Conservation (phyloP, 2,113 vertebrate species). For the Haplotaxodon microlepis region DNA sequence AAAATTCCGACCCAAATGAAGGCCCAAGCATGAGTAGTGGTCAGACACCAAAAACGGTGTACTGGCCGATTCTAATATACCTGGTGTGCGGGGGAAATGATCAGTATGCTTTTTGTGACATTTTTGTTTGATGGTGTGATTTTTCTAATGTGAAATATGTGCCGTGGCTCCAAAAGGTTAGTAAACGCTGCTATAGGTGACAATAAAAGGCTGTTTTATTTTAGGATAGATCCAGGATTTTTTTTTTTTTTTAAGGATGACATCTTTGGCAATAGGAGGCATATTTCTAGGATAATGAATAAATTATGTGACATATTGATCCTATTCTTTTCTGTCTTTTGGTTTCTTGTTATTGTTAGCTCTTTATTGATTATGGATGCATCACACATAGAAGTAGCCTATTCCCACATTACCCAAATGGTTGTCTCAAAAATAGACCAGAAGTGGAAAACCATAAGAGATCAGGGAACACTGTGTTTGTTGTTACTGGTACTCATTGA, state of each 20-base stretch:
- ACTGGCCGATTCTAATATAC: background rate
- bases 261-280: background rate
- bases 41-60: background rate
- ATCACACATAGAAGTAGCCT: background rate
- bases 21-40: background rate
- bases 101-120: background rate
- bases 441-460: background rate
- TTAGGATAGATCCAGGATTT: background rate
- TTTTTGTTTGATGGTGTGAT: background rate
- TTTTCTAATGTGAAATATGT: background rate
- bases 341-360: background rate
- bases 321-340: background rate
- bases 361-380: background rate
- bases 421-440: background rate
- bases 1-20: background rate
- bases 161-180: background rate
- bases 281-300: background rate
- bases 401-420: background rate
- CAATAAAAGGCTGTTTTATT: background rate
- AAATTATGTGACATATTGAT: background rate
- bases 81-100: accelerated
- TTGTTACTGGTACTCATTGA: background rate
- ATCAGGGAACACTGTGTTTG: background rate
- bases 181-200: accelerated
- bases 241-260: background rate